Conservation (phyloP, 2,888 invertebrate genomes). For the Sinelater perroti region DNA sequence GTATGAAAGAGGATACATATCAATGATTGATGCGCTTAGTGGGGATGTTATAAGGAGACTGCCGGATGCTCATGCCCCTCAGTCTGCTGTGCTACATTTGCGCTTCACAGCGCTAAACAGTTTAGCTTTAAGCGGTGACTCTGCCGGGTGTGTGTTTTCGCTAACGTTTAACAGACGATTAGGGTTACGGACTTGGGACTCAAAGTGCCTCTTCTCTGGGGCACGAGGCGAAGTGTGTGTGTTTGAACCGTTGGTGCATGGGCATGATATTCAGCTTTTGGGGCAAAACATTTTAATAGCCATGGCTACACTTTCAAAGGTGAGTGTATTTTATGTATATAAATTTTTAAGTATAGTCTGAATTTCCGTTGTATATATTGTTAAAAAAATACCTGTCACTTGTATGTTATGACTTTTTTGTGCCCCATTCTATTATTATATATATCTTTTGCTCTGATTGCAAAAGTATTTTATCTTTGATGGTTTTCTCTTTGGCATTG, state of each 20-base stretch:
- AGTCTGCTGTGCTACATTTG: constrained; percentile 81
- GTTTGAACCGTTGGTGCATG: constrained; percentile 70
- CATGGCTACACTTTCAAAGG: constrained; percentile 92
- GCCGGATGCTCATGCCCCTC: constrained; percentile 84
- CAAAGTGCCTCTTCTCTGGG: constrained; percentile 95
- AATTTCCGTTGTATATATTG: too few species aligned
- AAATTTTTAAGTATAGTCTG: background rate
- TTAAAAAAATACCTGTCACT: too few species aligned
- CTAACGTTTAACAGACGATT: constrained; percentile 87
- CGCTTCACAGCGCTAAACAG: constrained; percentile 62
- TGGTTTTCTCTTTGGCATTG: too few species aligned
- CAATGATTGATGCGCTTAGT: constrained; percentile 86
- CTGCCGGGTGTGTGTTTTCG: constrained; percentile 92
- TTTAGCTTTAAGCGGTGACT: constrained; percentile 83
- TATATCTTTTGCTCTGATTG: too few species aligned
- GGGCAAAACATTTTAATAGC: constrained; percentile 84
- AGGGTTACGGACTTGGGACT: constrained; percentile 87
- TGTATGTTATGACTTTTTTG: too few species aligned
- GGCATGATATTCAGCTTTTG: constrained; percentile 68
- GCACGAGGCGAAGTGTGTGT: constrained; percentile 93
- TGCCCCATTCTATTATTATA: too few species aligned
- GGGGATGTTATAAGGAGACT: constrained; percentile 80
- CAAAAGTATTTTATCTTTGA: too few species aligned
- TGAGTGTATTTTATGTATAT: constrained; percentile 52
- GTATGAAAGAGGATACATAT: constrained; percentile 81